These are phyloP conservation scores for Azemiops feae DNA, from an alignment of 2,113 vertebrate genomes.

Conservation along the genomic window DNA sequence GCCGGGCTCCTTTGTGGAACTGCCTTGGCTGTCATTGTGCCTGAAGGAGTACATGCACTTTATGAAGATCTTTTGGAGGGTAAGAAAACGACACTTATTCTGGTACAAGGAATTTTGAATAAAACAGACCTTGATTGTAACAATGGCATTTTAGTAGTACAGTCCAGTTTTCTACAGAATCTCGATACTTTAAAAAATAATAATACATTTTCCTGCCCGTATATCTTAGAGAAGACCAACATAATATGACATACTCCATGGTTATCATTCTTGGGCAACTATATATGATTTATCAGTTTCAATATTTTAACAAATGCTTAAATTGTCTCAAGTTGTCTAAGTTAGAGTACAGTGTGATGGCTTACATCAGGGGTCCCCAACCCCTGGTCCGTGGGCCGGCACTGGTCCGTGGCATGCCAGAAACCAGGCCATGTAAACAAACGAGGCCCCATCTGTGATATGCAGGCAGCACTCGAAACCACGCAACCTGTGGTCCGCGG, in stretches of 20 bases:
- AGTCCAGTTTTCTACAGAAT: not conserved
- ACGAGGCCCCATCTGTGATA: not conserved
- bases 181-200: not conserved
- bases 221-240: not conserved
- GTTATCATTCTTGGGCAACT: not conserved
- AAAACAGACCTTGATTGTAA: slow-evolving; percentile 8
- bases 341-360: not conserved
- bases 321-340: not conserved
- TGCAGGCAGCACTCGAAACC: not conserved
- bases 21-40: slow-evolving; percentile 94
- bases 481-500: not conserved
- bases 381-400: not conserved
- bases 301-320: not conserved
- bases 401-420: not conserved
- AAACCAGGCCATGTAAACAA: not conserved
- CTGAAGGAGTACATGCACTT: slow-evolving; percentile 96
- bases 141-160: not conserved
- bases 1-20: slow-evolving; percentile 97
- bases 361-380: not conserved
- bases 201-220: not conserved
- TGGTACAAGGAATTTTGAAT: not conserved
- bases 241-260: not conserved
- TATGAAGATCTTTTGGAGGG: slow-evolving; percentile 96
- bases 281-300: not conserved
- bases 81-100: slow-evolving; percentile 59